These are phyloP conservation scores for Masnerella sp. DNA, from an alignment of 2,888 invertebrate species.

Conservation along the genomic window DNA sequence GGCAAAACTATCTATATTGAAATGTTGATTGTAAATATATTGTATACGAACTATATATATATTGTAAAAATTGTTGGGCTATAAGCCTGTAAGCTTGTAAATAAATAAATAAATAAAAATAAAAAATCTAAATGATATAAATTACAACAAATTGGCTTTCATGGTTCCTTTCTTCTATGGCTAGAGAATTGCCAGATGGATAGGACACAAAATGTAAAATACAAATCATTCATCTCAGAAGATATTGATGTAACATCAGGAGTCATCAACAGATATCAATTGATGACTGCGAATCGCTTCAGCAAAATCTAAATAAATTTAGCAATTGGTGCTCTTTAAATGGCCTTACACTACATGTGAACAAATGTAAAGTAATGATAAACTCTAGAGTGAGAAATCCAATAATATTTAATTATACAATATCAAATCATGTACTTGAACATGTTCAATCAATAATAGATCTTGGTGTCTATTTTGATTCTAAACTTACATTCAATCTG, in stretches of 20 bases:
- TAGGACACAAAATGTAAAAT: slow-evolving; percentile 1
- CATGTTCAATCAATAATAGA: background rate
- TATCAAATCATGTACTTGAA: background rate
- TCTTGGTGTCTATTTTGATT: background rate
- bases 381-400: background rate
- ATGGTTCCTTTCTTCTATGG: background rate
- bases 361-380: slow-evolving; percentile 3
- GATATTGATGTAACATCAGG: background rate
- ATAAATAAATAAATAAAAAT: too few relatives aligned
- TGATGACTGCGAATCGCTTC: background rate
- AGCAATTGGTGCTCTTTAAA: background rate
- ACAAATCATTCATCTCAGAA: background rate
- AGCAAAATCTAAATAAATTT: background rate
- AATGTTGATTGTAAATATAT: too few relatives aligned
- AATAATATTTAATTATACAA: background rate
- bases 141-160: background rate
- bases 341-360: background rate
- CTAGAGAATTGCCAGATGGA: background rate
- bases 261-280: background rate
- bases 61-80: too few relatives aligned
- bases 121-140: background rate
- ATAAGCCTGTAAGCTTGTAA: too few relatives aligned
- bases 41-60: too few relatives aligned
- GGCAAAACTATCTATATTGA: too few relatives aligned
- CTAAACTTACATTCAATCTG: background rate